Evolutionary conservation across 2,888 invertebrate species (phyloP).

Genomic region (Drosophila gaucha): DNA sequence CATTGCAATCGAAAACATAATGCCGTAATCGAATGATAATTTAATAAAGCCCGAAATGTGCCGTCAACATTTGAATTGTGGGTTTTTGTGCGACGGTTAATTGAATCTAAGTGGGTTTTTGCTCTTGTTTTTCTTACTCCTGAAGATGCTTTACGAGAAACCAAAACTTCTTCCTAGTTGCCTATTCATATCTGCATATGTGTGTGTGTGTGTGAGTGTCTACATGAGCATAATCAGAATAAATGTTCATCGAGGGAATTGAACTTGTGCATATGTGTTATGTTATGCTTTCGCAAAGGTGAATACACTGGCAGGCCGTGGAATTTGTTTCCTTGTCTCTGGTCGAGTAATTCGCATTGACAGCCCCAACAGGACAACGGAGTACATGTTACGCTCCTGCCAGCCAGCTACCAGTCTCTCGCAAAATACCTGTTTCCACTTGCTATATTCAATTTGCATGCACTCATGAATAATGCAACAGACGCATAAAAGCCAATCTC

Average conservation of each 20-base stretch:
- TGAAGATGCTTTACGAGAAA: conserved; percentile 28
- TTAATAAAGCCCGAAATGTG: conserved; percentile 73
- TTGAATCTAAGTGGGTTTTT: conserved; percentile 64
- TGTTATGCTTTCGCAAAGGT: conserved; percentile 37
- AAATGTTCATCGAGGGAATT: conserved; percentile 83
- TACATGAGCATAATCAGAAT: conserved; percentile 82
- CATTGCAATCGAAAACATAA: conserved; percentile 73
- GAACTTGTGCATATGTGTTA: conserved; percentile 65
- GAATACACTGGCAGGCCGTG: conserved; percentile 20
- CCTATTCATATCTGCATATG: conserved; percentile 45
- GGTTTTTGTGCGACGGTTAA: conserved; percentile 55
- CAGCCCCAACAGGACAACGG: conserved; percentile 52
- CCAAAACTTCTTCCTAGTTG: conserved; percentile 30
- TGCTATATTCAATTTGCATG: conserved; percentile 83
- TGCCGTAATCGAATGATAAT: conserved; percentile 80
- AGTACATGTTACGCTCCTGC: conserved; percentile 8
- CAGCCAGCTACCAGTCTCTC: background rate
- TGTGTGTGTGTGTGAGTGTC: conserved; percentile 10
- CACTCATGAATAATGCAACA: conserved; percentile 80
- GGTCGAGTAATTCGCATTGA: conserved; percentile 62
- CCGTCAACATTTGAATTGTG: conserved; percentile 80
- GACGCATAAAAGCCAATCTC: conserved; percentile 59
- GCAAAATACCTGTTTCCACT: conserved; percentile 63
- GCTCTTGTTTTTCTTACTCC: conserved; percentile 24
- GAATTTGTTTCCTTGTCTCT: conserved; percentile 17